Conservation (phyloP, 2,797 vertebrate genomes). For the Parotocinclus haroldoi region DNA sequence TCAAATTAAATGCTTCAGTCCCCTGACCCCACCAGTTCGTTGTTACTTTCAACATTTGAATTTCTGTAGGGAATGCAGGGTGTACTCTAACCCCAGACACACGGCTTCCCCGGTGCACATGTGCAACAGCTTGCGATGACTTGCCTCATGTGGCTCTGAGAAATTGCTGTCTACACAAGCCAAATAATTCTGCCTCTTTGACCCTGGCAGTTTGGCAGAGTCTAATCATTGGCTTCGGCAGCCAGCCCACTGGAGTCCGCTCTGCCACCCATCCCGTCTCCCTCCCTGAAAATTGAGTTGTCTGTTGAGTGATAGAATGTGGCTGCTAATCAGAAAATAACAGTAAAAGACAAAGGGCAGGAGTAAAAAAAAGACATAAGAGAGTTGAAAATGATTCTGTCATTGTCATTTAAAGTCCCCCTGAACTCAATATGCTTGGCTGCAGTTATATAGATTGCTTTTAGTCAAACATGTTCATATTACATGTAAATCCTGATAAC, state of each 20-base stretch:
- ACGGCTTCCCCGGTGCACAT: conserved; percentile 67
- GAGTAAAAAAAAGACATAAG: conserved; percentile 49
- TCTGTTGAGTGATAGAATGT: conserved; percentile 70
- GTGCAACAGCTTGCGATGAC: conserved; percentile 84
- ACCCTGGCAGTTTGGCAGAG: conserved; percentile 72
- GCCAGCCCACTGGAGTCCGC: conserved; percentile 66
- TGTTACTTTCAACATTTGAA: conserved; percentile 79
- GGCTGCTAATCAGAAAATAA: conserved; percentile 62
- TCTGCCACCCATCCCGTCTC: conserved; percentile 65
- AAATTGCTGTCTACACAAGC: conserved; percentile 87
- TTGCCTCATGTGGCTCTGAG: conserved; percentile 80
- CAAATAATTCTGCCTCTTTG: conserved; percentile 78
- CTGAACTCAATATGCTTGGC: neutral
- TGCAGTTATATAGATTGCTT: no score
- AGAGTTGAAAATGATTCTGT: conserved; percentile 33
- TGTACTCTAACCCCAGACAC: conserved; percentile 65
- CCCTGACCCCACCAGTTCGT: conserved; percentile 72
- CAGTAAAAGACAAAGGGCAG: conserved; percentile 59
- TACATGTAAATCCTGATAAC: no score
- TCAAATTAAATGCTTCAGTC: conserved; percentile 82
- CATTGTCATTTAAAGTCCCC: conserved; percentile 13
- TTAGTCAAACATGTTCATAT: no score
- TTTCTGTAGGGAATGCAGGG: conserved; percentile 75
- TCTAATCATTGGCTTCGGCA: conserved; percentile 83
- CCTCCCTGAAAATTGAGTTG: conserved; percentile 64